phyloP scores from a whole-genome alignment of 1,140 invertebrate genomes.

The Cepaea nemoralis region DNA sequence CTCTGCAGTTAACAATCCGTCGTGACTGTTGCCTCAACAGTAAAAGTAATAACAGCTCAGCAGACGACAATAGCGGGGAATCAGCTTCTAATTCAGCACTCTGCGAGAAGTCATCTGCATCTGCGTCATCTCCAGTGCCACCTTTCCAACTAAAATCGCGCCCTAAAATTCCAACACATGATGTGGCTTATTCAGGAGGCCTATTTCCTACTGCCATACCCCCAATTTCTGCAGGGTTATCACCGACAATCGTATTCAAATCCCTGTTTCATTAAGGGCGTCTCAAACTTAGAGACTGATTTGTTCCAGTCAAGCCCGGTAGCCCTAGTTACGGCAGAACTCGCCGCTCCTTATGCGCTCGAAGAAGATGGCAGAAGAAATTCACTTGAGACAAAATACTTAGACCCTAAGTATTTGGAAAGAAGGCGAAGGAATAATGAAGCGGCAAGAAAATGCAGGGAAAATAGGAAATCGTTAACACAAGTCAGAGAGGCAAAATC shows the following conservation, averaged over 20 bases:
- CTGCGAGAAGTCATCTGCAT: not conserved
- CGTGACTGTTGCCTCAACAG: slow-evolving; percentile 8
- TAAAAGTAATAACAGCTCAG: not conserved
- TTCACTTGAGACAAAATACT: slow-evolving; percentile 40
- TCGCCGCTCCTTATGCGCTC: not conserved
- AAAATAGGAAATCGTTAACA: slow-evolving; percentile 65
- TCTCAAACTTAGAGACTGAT: slow-evolving; percentile 61
- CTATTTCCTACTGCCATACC: slow-evolving; percentile 13
- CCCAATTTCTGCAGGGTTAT: too few species aligned
- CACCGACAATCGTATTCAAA: slow-evolving; percentile 12
- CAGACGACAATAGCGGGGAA: slow-evolving; percentile 4
- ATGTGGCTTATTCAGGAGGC: not conserved
- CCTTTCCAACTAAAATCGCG: slow-evolving; percentile 61
- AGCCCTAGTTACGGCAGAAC: slow-evolving; percentile 51
- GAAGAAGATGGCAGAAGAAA: not conserved
- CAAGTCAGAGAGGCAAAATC: slow-evolving; percentile 72
- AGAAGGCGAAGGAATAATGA: slow-evolving; percentile 66
- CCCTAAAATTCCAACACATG: slow-evolving; percentile 54
- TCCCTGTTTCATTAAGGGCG: slow-evolving; percentile 51
- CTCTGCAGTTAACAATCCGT: slow-evolving; percentile 49
- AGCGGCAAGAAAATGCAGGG: slow-evolving; percentile 67
- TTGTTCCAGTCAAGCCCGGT: slow-evolving; percentile 56
- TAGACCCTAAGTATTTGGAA: slow-evolving; percentile 63
- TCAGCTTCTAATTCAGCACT: not conserved
- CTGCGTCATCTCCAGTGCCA: slow-evolving; percentile 43